phyloP scores from a whole-genome alignment of 53 echinoderm and acorn worm genomes.

The Arbacia lixula region DNA sequence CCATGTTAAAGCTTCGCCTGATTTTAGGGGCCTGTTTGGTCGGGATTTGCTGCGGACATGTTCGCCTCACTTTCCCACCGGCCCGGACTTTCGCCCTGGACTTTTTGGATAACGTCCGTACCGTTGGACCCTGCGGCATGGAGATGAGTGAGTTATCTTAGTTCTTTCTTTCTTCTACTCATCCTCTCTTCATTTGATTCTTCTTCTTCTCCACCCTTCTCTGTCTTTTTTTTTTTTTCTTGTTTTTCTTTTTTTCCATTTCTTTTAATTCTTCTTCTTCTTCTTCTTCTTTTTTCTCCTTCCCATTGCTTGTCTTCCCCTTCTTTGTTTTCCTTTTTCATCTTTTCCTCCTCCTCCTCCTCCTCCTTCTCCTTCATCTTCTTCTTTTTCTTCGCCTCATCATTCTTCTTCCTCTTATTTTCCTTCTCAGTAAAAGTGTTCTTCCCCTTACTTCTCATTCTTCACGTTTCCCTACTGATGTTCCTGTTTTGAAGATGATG shows the following conservation, averaged over 20 bases:
- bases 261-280: too few relatives aligned
- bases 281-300: too few relatives aligned
- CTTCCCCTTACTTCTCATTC: background rate
- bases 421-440: background rate
- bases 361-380: background rate
- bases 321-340: background rate
- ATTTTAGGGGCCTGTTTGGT: slow-evolving; percentile 34
- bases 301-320: too few relatives aligned
- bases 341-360: background rate
- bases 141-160: slow-evolving; percentile 61
- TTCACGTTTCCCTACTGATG: background rate
- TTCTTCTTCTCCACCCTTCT: too few relatives aligned
- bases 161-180: background rate
- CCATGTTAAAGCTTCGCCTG: slow-evolving; percentile 11
- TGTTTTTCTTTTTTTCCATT: too few relatives aligned
- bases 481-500: too few relatives aligned
- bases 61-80: slow-evolving; percentile 80
- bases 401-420: background rate
- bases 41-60: slow-evolving; percentile 66
- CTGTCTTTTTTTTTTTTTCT: too few relatives aligned
- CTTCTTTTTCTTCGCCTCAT: background rate
- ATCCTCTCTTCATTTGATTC: too few relatives aligned
- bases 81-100: slow-evolving; percentile 76
- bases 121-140: slow-evolving; percentile 83
- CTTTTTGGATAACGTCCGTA: slow-evolving; percentile 83